Conservation (phyloP, 2,797 vertebrate species). For the Poeciliopsis presidionis region DNA sequence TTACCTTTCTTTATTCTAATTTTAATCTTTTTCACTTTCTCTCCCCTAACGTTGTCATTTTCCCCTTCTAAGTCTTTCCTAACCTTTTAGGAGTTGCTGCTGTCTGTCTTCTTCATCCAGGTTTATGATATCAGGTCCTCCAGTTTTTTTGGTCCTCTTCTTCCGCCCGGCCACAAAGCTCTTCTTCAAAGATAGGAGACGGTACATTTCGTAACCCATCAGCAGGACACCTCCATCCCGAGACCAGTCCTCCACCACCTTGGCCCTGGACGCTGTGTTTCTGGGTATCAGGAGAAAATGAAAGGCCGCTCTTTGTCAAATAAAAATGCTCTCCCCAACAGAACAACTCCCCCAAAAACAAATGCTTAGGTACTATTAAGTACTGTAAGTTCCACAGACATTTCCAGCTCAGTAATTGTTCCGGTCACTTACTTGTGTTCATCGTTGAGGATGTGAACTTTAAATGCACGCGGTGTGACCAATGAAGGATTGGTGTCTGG, state of each 20-base stretch:
- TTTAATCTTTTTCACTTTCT: background rate
- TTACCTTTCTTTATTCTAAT: background rate
- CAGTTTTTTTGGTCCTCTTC: slow-evolving; percentile 93
- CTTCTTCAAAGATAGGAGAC: slow-evolving; percentile 96
- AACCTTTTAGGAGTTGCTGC: slow-evolving; percentile 95
- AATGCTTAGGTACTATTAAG: background rate
- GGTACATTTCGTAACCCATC: slow-evolving; percentile 99
- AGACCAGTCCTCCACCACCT: slow-evolving; percentile 93
- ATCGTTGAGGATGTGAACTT: slow-evolving; percentile 96
- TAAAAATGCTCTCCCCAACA: background rate
- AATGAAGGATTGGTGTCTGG: slow-evolving; percentile 83
- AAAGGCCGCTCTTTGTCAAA: background rate
- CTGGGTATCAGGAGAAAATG: slow-evolving; percentile 63
- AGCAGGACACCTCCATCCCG: slow-evolving; percentile 92
- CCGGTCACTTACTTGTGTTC: slow-evolving; percentile 90
- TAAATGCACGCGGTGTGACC: slow-evolving; percentile 88
- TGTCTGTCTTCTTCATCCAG: slow-evolving; percentile 95
- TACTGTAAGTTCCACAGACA: background rate
- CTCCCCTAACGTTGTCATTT: background rate
- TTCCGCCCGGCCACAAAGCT: slow-evolving; percentile 91
- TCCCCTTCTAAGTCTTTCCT: background rate
- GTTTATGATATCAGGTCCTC: slow-evolving; percentile 90
- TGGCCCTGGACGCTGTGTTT: slow-evolving; percentile 90
- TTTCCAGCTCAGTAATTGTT: background rate
- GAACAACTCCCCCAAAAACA: background rate